A percentile compares a stretch with the other conserved stretches of the same genome.
Conservation (phyloP, 2,888 invertebrate species). For the Apeira syringaria region DNA sequence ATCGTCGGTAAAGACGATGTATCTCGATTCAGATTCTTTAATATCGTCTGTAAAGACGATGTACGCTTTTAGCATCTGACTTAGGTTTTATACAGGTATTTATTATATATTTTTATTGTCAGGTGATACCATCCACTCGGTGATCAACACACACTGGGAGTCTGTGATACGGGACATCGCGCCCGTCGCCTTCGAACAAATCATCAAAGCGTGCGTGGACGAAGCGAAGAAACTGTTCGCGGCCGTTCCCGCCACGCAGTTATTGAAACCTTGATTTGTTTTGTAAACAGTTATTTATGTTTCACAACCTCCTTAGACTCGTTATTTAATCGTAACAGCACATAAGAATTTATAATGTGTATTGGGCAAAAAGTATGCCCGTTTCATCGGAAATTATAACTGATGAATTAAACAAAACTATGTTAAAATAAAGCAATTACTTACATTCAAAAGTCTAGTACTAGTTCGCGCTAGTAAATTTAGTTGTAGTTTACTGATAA, state of each 20-base stretch:
- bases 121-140: slow-evolving; percentile 65
- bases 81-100: too few relatives aligned
- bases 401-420: too few relatives aligned
- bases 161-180: slow-evolving; percentile 76
- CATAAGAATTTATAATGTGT: slow-evolving; percentile 1
- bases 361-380: background rate
- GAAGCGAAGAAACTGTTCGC: slow-evolving; percentile 72
- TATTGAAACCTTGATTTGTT: slow-evolving; percentile 49
- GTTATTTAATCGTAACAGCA: slow-evolving; percentile 12
- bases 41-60: too few relatives aligned
- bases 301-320: slow-evolving; percentile 9
- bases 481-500: too few relatives aligned
- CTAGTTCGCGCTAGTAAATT: too few relatives aligned
- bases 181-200: slow-evolving; percentile 69
- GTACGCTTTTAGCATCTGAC: too few relatives aligned
- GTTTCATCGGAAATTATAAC: too few relatives aligned
- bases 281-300: background rate
- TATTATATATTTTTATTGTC: slow-evolving; percentile 14
- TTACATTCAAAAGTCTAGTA: too few relatives aligned
- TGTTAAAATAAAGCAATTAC: too few relatives aligned
- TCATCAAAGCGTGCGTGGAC: slow-evolving; percentile 71
- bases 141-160: slow-evolving; percentile 77
- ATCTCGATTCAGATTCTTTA: too few relatives aligned
- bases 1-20: too few relatives aligned
- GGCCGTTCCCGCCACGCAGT: slow-evolving; percentile 56